Conservation (phyloP, 2,797 vertebrate species). For the Melopsittacus undulatus region DNA sequence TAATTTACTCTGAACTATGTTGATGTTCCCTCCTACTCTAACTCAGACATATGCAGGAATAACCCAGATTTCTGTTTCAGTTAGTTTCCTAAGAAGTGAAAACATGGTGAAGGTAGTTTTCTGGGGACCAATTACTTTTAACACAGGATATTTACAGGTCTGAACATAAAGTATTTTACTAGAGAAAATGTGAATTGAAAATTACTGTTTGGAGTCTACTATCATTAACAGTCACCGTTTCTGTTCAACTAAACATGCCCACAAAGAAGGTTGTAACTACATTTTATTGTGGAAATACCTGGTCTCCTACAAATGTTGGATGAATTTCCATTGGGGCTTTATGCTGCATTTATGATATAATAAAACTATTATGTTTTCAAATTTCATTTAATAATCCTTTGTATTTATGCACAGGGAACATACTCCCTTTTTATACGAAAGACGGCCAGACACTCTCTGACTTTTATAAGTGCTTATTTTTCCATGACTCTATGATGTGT, state of each 20-base stretch:
- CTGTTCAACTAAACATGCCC: slow-evolving; percentile 57
- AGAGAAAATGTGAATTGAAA: slow-evolving; percentile 63
- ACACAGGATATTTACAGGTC: slow-evolving; percentile 38
- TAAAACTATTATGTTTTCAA: slow-evolving; percentile 72
- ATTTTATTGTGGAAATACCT: slow-evolving; percentile 67
- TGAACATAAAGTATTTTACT: slow-evolving; percentile 41
- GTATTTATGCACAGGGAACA: slow-evolving; percentile 60
- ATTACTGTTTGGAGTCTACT: slow-evolving; percentile 55
- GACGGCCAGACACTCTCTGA: slow-evolving; percentile 42
- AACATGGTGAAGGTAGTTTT: not conserved
- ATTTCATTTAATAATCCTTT: slow-evolving; percentile 70
- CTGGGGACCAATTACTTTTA: slow-evolving; percentile 59
- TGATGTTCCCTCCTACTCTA: not conserved
- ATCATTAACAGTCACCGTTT: slow-evolving; percentile 61
- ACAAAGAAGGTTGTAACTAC: slow-evolving; percentile 9
- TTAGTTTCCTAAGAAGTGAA: not conserved
- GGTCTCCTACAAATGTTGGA: slow-evolving; percentile 47
- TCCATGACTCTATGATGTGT: slow-evolving; percentile 68
- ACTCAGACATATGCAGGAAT: not conserved
- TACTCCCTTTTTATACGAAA: slow-evolving; percentile 49
- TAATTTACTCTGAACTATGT: not conserved
- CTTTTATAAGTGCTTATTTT: slow-evolving; percentile 69
- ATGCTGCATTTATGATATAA: slow-evolving; percentile 65
- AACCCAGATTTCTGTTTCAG: not conserved
- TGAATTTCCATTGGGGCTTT: slow-evolving; percentile 53